Percentiles rank a stretch among this genome's conserved stretches.
Evolutionary conservation across 2,888 invertebrate genomes (phyloP).

Genomic region (Caenorhabditis auriculariae): DNA sequence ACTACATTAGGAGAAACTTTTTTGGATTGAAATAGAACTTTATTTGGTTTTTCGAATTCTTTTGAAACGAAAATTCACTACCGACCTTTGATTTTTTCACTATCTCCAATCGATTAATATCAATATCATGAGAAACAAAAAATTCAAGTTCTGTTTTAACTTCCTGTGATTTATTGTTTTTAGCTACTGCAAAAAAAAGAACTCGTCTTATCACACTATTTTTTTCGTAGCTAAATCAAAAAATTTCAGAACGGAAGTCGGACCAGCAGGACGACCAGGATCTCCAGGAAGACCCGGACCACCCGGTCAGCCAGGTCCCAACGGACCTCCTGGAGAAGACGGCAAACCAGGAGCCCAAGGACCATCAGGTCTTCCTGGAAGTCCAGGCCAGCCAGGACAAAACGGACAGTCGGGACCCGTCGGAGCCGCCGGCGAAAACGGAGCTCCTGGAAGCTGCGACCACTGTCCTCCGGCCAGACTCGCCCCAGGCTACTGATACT

Average conservation of each 20-base stretch:
- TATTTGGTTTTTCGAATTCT: too few relatives aligned
- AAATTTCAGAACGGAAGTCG: conserved; percentile 56
- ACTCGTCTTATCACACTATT: too few relatives aligned
- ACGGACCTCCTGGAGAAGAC: conserved; percentile 54
- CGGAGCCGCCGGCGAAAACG: conserved; percentile 48
- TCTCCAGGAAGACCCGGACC: conserved; percentile 57
- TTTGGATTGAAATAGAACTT: too few relatives aligned
- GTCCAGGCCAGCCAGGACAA: conserved; percentile 48
- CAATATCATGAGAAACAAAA: too few relatives aligned
- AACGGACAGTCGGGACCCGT: conserved; percentile 48
- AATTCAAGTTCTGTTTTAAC: too few relatives aligned
- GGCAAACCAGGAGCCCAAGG: conserved; percentile 51
- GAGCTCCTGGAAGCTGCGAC: conserved; percentile 60
- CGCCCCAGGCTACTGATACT: conserved; percentile 54
- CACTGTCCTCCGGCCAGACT: conserved; percentile 61
- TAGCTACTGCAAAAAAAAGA: too few relatives aligned
- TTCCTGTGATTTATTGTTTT: too few relatives aligned
- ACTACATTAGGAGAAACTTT: too few relatives aligned
- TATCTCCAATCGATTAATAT: too few relatives aligned
- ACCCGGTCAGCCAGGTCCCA: conserved; percentile 50
- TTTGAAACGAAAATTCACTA: too few relatives aligned
- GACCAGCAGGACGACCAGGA: conserved; percentile 54
- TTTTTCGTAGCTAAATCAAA: too few relatives aligned
- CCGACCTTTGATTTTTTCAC: too few relatives aligned
- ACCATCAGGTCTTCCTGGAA: conserved; percentile 46